These are phyloP conservation scores for Cylloceria caligata DNA, from an alignment of 2,888 invertebrate species.

Conservation along the genomic window DNA sequence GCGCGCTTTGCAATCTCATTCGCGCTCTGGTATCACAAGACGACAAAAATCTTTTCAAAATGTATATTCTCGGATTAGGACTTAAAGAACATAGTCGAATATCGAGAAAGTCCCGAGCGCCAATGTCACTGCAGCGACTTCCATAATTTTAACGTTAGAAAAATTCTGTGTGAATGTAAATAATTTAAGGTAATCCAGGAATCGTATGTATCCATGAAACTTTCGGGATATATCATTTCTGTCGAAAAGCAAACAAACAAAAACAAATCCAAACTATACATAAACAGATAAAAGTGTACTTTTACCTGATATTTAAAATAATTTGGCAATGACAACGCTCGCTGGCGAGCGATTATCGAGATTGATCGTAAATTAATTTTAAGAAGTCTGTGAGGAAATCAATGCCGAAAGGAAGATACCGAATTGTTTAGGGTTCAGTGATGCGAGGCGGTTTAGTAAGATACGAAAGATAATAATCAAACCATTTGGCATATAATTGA, in stretches of 20 bases:
- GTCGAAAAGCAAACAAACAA: slow-evolving; percentile 30
- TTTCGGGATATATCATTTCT: slow-evolving; percentile 32
- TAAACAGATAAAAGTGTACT: slow-evolving; percentile 70
- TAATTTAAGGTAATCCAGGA: slow-evolving; percentile 60
- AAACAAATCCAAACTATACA: slow-evolving; percentile 57
- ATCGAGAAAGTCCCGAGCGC: slow-evolving; percentile 16
- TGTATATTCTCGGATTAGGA: not conserved
- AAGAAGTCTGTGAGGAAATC: slow-evolving; percentile 56
- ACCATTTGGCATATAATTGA: not conserved
- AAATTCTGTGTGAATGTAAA: slow-evolving; percentile 64
- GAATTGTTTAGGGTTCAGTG: slow-evolving; percentile 62
- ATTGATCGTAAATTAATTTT: slow-evolving; percentile 69
- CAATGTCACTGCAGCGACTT: slow-evolving; percentile 57
- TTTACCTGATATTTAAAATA: slow-evolving; percentile 75
- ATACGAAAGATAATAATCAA: not conserved
- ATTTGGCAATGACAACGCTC: slow-evolving; percentile 77
- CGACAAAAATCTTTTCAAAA: slow-evolving; percentile 3
- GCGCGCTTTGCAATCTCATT: slow-evolving; percentile 48
- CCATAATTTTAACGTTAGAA: slow-evolving; percentile 60
- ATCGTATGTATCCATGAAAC: slow-evolving; percentile 40
- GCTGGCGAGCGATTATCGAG: slow-evolving; percentile 83
- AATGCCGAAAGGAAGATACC: slow-evolving; percentile 57
- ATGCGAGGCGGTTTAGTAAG: slow-evolving; percentile 5
- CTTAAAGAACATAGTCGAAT: slow-evolving; percentile 6
- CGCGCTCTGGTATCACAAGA: slow-evolving; percentile 17